Evolutionary conservation across 2,797 vertebrate species (phyloP).

Genomic region (Phrynocephalus forsythii): DNA sequence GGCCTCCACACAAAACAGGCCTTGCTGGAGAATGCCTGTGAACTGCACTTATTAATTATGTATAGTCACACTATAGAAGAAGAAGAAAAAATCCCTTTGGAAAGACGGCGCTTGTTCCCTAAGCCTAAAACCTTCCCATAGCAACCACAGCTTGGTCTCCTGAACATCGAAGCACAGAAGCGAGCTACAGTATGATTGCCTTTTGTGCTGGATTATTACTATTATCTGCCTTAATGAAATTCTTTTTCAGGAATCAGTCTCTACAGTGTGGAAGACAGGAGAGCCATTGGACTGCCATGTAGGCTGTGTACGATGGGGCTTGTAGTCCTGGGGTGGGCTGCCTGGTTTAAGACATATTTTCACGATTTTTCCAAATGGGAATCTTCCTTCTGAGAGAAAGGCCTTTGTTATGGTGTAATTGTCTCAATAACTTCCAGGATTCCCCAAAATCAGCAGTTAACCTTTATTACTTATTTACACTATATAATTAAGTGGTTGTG

Average conservation of each 20-base stretch:
- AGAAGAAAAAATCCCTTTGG: not conserved
- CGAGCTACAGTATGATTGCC: not conserved
- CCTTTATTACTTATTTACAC: not conserved
- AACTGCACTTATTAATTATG: conserved; percentile 5
- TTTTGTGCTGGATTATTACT: not conserved
- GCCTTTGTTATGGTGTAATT: not conserved
- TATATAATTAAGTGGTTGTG: not conserved
- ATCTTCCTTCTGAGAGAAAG: not conserved
- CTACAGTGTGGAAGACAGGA: no score
- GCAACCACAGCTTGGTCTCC: not conserved
- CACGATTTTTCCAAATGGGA: not conserved
- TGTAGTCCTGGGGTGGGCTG: not conserved
- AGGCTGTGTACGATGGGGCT: not conserved
- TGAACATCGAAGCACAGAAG: not conserved
- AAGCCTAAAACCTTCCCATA: not conserved
- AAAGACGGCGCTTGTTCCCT: not conserved
- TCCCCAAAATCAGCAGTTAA: not conserved
- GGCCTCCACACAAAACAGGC: not conserved
- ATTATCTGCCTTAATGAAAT: not conserved
- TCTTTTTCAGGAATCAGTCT: not conserved
- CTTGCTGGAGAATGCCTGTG: not conserved
- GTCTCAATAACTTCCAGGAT: not conserved
- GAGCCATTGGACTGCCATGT: not conserved
- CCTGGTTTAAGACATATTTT: not conserved
- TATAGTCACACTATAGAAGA: not conserved